Evolutionary conservation across 1,140 invertebrate species (phyloP), one percentile per base, ranked within the genome.

Genomic region (Maconellicoccus hirsutus): DNA sequence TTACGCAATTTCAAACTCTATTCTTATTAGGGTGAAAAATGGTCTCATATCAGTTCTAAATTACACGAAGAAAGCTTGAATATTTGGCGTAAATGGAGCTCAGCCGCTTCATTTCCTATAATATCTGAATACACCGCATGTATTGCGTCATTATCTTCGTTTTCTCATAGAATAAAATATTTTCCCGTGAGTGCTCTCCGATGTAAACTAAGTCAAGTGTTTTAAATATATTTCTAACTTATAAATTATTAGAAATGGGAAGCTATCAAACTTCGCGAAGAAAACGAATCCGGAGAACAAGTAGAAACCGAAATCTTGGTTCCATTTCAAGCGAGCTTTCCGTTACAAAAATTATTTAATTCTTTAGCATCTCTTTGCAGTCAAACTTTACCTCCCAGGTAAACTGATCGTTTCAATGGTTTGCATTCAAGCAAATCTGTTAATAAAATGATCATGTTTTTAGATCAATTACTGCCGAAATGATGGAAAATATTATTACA

Each of bases 211-310:
- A n/a, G n/a, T n/a, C n/a, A n/a, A n/a, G n/a, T n/a, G n/a, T n/a
- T 42, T 42, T 42, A 42, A 42, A 42, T 42, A 42, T 42, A 10
- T 42, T 42, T 42, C 39, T 42, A 42, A n/a, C 59, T 61, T 10
- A 61, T 61, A 8, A 14, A 25, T 23, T 66, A 8, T 8, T 66
- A 66, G 61, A 66, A 66, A 66, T 66, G 61, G 61, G 61, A 66
- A 25, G 25, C 4, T 12, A 66, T 66, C 16, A 66, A 25, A 66
- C 22, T 66, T 4, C 22, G 25, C 6, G 22, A 66, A 66, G 61
- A 66, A 26, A 66, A 66, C 16, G 61, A 66, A 66, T 10, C 7
- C 19, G 61, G 61, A 23, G 61, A 23, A 10, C 19, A 66, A 25
- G 3, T 66, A 14, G 61, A 66, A 66, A 25, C 61, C 4, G 61